Base-by-base conservation (phyloP, 2,113 vertebrate genomes). In the Pogonocichla stellata region DNA sequence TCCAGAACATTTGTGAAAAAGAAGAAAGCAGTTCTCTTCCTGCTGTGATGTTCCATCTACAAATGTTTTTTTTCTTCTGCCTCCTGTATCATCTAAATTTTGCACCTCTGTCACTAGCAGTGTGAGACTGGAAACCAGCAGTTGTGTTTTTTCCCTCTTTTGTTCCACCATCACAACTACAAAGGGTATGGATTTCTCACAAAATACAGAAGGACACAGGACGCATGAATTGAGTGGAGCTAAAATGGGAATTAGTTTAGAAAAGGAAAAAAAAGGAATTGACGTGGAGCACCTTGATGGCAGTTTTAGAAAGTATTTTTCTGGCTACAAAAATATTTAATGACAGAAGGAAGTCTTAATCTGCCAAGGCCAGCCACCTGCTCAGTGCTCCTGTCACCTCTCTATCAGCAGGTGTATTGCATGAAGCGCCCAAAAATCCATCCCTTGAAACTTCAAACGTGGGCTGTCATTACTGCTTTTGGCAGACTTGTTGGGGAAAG, bases 241-340 rank as follows among this genome's bases (percentile, higher is more conserved):
- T 92, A 96, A 95, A 97, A 88, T 20, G 29, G 80, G 94, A 66
- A 70, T 80, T 54, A 61, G 48, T 65, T 82, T 36, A 24, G 50
- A 78, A 82, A 65, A 58, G 26, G 48, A 65, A 78, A 62, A 78
- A 66, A 67, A 53, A 18, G 4, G 48, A 65, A 83, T 88, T 93
- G 92, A 90, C 0, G 25, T 80, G 36, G 31, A 90, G 10, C 72
- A 83, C 88, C 88, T 88, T 86, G 71, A 31, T 93, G 86, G 51
- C 40, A 53, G 58, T 58, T 93, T 78, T 58, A 80, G 71, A 78
- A 92, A 80, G 80, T 73, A 23, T 65, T 70, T 86, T 86, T 77
- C 75, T 80, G 67, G 58, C 80, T 70, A 38, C 36, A 90, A 22
- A 90, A 83, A 24, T 50, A 72, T 62, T 83, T 80, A 66, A 42